Percentiles rank a stretch among this genome's conserved stretches.
phyloP scores from a whole-genome alignment of 2,113 vertebrate genomes.

The Ptilonorhynchus violaceus region DNA sequence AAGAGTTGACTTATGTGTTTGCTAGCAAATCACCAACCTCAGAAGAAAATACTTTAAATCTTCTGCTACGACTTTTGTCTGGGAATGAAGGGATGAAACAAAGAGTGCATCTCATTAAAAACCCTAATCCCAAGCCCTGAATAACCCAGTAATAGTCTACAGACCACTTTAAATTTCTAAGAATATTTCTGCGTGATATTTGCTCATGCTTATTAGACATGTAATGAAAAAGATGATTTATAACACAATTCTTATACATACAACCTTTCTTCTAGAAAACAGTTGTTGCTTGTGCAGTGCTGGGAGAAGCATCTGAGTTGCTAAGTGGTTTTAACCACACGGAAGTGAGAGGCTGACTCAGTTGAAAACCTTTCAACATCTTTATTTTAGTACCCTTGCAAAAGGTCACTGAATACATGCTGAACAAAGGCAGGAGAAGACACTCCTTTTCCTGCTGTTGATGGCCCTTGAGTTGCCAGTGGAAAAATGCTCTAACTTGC shows the following conservation, averaged over 20 bases:
- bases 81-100: neutral
- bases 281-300: neutral
- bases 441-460: neutral
- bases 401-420: neutral
- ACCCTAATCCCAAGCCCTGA: neutral
- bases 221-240: neutral
- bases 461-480: neutral
- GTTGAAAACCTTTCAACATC: neutral
- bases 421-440: neutral
- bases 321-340: neutral
- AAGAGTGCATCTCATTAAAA: neutral
- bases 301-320: neutral
- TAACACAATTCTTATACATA: neutral
- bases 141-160: neutral
- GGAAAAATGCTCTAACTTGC: neutral
- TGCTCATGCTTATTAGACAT: neutral
- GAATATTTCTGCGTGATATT: neutral
- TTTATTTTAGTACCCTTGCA: neutral
- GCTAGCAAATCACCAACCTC: neutral
- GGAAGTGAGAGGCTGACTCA: neutral
- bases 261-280: slow-evolving; percentile 23
- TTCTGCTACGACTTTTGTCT: neutral
- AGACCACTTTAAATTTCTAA: neutral
- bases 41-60: neutral
- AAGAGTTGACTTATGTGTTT: neutral